Evolutionary conservation across 1,140 invertebrate genomes (phyloP).

Genomic region (Drosophila santomea): DNA sequence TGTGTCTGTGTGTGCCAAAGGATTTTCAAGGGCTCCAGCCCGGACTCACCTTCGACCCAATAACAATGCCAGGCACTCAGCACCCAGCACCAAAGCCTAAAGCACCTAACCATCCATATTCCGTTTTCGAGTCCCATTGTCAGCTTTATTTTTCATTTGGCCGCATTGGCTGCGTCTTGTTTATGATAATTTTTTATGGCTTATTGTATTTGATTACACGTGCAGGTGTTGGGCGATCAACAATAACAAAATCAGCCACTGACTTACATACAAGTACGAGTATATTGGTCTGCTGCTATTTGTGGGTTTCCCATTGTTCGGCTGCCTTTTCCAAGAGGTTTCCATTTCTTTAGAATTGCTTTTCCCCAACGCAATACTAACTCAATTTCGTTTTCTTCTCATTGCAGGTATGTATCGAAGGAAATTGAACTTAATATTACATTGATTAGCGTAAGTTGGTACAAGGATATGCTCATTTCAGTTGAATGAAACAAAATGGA

Average conservation of each 20-base stretch:
- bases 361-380: conserved; percentile 24
- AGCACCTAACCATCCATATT: not conserved
- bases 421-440: not conserved
- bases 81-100: not conserved
- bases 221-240: conserved; percentile 48
- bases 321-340: conserved; percentile 14
- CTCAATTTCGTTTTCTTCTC: conserved; percentile 20
- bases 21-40: conserved; percentile 47
- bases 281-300: conserved; percentile 50
- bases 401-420: conserved; percentile 58
- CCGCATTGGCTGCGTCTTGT: conserved; percentile 38
- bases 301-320: conserved; percentile 47
- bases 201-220: conserved; percentile 82
- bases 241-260: conserved; percentile 41
- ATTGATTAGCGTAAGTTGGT: conserved; percentile 15
- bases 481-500: too few relatives aligned
- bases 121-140: conserved; percentile 20
- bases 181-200: conserved; percentile 78
- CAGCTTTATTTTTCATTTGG: conserved; percentile 40
- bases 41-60: conserved; percentile 63
- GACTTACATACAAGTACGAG: not conserved
- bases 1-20: conserved; percentile 71
- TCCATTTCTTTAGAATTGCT: conserved; percentile 33
- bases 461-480: too few relatives aligned
- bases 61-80: conserved; percentile 16